Evolutionary conservation across 2,888 invertebrate genomes (phyloP).

Genomic region (Apoda limacodes): DNA sequence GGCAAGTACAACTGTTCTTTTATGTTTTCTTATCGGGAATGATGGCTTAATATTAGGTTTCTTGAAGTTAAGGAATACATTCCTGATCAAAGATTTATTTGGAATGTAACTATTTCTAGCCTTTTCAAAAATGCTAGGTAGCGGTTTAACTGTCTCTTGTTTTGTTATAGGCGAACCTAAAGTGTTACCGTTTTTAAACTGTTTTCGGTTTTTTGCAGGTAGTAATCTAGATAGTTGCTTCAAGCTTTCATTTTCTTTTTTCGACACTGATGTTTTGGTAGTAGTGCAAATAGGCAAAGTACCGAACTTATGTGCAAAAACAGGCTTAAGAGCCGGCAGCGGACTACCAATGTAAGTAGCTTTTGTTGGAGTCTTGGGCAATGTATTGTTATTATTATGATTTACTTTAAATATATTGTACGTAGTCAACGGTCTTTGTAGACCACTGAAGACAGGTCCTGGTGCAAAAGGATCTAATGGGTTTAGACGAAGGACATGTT

Average conservation of each 20-base stretch:
- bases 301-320: conserved; percentile 61
- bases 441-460: conserved; percentile 62
- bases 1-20: conserved; percentile 62
- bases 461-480: conserved; percentile 61
- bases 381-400: conserved; percentile 54
- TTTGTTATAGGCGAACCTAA: conserved; percentile 31
- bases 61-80: conserved; percentile 59
- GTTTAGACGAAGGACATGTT: conserved; percentile 43
- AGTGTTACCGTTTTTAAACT: conserved; percentile 32
- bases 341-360: conserved; percentile 35
- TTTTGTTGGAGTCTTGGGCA: conserved; percentile 40
- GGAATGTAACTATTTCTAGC: conserved; percentile 58
- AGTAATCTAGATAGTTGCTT: conserved; percentile 35
- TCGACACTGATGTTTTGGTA: conserved; percentile 32
- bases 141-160: conserved; percentile 42
- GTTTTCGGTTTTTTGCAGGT: conserved; percentile 49
- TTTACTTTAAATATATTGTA: conserved; percentile 60
- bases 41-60: conserved; percentile 51
- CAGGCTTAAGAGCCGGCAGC: conserved; percentile 50
- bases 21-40: conserved; percentile 66
- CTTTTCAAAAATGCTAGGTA: conserved; percentile 54
- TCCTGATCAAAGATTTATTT: conserved; percentile 51
- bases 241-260: conserved; percentile 41
- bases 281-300: conserved; percentile 46
- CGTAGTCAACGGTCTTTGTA: conserved; percentile 52